A percentile compares a stretch with the other conserved stretches of the same genome.
phyloP scores from a whole-genome alignment of 2,888 invertebrate genomes.

The Brachyptera putata region DNA sequence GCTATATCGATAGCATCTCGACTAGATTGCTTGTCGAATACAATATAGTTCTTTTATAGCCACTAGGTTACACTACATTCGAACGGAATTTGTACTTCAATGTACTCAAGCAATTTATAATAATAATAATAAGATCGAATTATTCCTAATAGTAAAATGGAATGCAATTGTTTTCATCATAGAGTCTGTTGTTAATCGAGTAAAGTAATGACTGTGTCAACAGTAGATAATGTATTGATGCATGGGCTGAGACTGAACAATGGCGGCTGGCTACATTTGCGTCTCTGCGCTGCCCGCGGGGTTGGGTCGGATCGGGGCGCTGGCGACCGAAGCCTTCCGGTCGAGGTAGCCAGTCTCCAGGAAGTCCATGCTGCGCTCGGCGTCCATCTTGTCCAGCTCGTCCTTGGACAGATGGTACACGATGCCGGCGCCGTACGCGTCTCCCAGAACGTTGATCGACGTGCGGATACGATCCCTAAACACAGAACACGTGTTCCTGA shows the following conservation, averaged over 20 bases:
- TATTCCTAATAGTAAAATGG: neutral
- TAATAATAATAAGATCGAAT: neutral
- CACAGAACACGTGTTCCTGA: conserved; percentile 7
- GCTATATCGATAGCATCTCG: neutral
- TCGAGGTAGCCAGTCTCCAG: conserved; percentile 19
- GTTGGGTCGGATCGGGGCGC: conserved; percentile 17
- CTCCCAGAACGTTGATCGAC: conserved; percentile 53
- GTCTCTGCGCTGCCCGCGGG: conserved; percentile 27
- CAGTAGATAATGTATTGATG: too few species aligned
- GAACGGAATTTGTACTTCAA: too few species aligned
- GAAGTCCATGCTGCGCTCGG: conserved; percentile 23
- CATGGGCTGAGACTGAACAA: too few species aligned
- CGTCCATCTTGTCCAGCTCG: conserved; percentile 36
- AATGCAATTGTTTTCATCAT: too few species aligned
- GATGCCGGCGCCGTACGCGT: conserved; percentile 53
- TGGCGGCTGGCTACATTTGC: conserved; percentile 24
- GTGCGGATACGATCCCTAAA: conserved; percentile 49
- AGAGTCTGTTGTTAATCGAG: too few species aligned
- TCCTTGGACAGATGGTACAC: conserved; percentile 45
- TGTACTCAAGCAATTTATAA: neutral
- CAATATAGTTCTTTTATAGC: too few species aligned
- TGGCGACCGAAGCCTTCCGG: conserved; percentile 12
- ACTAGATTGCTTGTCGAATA: too few species aligned
- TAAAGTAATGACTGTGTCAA: too few species aligned
- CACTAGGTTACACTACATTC: too few species aligned